Evolutionary conservation across 2,113 vertebrate genomes (phyloP).

Genomic region (Empidonax traillii): DNA sequence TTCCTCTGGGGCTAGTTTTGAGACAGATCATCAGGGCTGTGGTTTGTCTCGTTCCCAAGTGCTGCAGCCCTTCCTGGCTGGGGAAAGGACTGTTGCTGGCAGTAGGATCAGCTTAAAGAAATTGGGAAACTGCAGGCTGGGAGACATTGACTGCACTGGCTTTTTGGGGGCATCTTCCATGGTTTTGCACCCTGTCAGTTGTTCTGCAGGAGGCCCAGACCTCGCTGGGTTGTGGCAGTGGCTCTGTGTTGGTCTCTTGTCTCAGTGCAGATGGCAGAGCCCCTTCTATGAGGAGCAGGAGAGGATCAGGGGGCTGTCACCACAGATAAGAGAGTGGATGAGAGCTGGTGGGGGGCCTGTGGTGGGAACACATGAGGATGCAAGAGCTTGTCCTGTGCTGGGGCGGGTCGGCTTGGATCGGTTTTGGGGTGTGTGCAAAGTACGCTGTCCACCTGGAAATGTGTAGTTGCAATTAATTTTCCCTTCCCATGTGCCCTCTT

Average conservation of each 20-base stretch:
- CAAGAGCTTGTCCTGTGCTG: not conserved
- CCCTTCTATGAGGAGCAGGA: not conserved
- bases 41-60: not conserved
- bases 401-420: not conserved
- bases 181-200: not conserved
- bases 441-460: accelerated
- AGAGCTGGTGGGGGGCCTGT: not conserved
- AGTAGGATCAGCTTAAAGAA: not conserved
- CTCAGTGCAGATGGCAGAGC: not conserved
- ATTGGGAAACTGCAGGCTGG: not conserved
- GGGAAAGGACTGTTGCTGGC: not conserved
- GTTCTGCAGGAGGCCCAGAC: not conserved
- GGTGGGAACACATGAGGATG: not conserved
- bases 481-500: accelerated
- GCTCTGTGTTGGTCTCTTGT: accelerated
- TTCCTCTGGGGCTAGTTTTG: not conserved
- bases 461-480: not conserved
- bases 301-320: not conserved
- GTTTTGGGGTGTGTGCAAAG: accelerated
- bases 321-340: not conserved
- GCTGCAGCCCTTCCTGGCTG: not conserved
- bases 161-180: not conserved
- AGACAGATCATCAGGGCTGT: not conserved
- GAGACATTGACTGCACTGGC: not conserved
- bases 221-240: accelerated